phyloP scores from a whole-genome alignment of 2,797 vertebrate genomes.

The Rhinoraja longicauda region DNA sequence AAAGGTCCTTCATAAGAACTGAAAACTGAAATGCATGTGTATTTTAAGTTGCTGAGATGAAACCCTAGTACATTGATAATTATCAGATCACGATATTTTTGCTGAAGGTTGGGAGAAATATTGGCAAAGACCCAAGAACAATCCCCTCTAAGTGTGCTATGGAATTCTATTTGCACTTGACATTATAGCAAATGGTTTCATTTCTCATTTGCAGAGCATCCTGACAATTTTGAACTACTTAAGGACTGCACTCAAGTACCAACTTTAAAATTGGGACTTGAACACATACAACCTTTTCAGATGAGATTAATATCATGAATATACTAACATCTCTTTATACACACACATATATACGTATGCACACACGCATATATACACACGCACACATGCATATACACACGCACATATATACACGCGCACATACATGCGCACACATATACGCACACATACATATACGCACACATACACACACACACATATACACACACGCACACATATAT shows the following conservation, averaged over 20 bases:
- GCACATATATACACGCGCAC: too few species aligned
- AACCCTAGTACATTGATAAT: neutral
- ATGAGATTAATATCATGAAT: neutral
- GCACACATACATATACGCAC: too few species aligned
- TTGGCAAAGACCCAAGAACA: neutral
- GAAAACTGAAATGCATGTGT: too few species aligned
- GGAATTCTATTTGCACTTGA: neutral
- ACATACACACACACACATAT: too few species aligned
- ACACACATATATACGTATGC: too few species aligned
- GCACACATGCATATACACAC: too few species aligned
- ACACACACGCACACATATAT: too few species aligned
- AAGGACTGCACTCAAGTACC: neutral
- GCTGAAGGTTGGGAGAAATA: neutral
- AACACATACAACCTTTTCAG: neutral
- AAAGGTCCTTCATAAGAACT: too few species aligned
- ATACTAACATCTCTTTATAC: neutral
- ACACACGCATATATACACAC: too few species aligned
- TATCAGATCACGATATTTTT: neutral
- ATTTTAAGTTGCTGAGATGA: too few species aligned
- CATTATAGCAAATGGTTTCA: neutral
- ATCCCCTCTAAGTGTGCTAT: neutral
- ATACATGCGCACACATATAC: too few species aligned
- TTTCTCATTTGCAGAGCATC: neutral
- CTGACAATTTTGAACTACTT: neutral
- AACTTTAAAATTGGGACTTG: neutral